Base-by-base conservation (phyloP, 2,888 invertebrate species). In the Trichacis sp. region DNA sequence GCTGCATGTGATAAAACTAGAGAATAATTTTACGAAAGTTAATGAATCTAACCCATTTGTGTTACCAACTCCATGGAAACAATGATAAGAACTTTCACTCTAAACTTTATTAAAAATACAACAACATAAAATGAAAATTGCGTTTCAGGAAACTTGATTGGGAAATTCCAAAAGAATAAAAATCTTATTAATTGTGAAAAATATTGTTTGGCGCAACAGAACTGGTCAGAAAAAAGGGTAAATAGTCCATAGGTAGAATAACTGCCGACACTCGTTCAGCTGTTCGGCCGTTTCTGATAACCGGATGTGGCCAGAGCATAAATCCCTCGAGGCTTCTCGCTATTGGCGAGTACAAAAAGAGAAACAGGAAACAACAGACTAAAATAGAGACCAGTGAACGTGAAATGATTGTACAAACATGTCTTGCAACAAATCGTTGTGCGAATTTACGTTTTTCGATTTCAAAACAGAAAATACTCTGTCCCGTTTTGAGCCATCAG, bases 191-290 rank as follows among this genome's bases (percentile, higher is more conserved):
- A 38, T 38, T n/a, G 14, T 38, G 38, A 38, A 14, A 24, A 24
- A 24, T 24, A 24, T 24, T 24, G n/a, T n/a, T n/a, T n/a, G n/a
- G n/a, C n/a, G n/a, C n/a, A n/a, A n/a, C n/a, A n/a, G n/a, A n/a
- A n/a, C n/a, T 33, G n/a, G 36, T 54, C 42, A 30, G 48, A 58
- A 42, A 43, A 48, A 55, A 40, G 30, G 30, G 42, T 71, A 75
- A 75, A 76, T 75, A 73, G 69, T 73, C 69, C 66, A 70, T 73
- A 70, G 70, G 68, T 70, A 70, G 73, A 76, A 75, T 73, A 72
- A 76, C 68, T 69, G 62, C 55, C 56, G 68, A 72, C 73, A 74
- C 68, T 75, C 62, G 57, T 53, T 49, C 45, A 29, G 29, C 24
- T 42, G 54, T 54, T 58, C 60, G 40, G 33, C 54, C 51, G 47